Evolutionary conservation across 2,888 invertebrate genomes (phyloP).

Genomic region (Nemapogon koenigi): DNA sequence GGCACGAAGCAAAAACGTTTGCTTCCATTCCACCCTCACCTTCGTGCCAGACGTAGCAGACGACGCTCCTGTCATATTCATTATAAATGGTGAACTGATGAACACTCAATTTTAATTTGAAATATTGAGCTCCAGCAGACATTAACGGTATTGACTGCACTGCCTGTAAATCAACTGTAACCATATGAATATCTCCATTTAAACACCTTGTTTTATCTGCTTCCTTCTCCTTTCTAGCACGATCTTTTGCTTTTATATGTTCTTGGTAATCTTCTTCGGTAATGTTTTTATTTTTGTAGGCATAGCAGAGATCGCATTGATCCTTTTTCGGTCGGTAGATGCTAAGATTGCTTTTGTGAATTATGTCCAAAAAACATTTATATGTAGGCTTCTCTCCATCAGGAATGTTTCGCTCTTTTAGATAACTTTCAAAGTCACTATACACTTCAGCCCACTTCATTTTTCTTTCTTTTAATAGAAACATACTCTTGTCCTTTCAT

Average conservation of each 20-base stretch:
- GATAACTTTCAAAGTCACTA: slow-evolving; percentile 3
- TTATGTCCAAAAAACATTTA: slow-evolving; percentile 3
- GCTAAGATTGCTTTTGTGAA: slow-evolving; percentile 1
- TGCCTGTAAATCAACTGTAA: slow-evolving; percentile 8
- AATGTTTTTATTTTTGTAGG: slow-evolving; percentile 10
- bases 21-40: slow-evolving; percentile 13
- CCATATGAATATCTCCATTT: neutral
- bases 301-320: slow-evolving; percentile 8
- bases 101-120: slow-evolving; percentile 2
- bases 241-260: slow-evolving; percentile 6
- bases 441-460: slow-evolving; percentile 6
- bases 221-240: slow-evolving; percentile 8
- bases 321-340: slow-evolving; percentile 10
- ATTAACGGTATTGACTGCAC: neutral
- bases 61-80: neutral
- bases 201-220: neutral
- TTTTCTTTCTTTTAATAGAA: neutral
- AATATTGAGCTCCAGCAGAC: slow-evolving; percentile 6
- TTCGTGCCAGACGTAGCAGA: slow-evolving; percentile 11
- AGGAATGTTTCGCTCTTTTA: slow-evolving; percentile 6
- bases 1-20: slow-evolving; percentile 15
- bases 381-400: neutral
- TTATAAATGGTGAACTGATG: slow-evolving; percentile 12
- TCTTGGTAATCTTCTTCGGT: slow-evolving; percentile 6
- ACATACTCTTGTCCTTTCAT: too few species aligned